Evolutionary conservation across 2,113 vertebrate genomes (phyloP), one percentile per base, ranked within the genome.

Genomic region (Corythaeola cristata): DNA sequence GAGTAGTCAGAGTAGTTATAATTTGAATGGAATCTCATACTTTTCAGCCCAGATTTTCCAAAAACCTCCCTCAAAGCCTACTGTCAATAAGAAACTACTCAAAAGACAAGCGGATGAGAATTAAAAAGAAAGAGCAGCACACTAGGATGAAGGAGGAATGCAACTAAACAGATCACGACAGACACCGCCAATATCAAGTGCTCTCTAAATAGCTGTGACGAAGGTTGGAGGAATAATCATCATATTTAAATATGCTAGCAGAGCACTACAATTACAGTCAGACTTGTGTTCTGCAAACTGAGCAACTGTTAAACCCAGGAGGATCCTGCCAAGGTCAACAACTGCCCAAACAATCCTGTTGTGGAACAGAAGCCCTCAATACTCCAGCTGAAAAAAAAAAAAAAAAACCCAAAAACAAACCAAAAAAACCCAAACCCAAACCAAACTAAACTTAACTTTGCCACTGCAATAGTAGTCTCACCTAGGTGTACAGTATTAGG

Each of bases 291-390:
- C 68, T 79, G 53, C 39, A 89, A 95, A 78, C 1, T 5, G 11
- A 53, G 12, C 28, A 69, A 67, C 33, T 67, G 17, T 69, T 72
- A 87, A 84, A 75, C 6, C 41, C 17, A 56, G n/a, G 12, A 83
- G 24, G 26, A 93, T 66, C 45, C n/a, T 64, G 66, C 21, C 0
- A 8, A 80, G 33, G 73, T 22, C 16, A 95, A 33, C 35, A 77
- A 41, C 37, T 32, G 11, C 21, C 44, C 13, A n/a, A 35, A 33
- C 20, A 67, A 66, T 27, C 22, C 19, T 0, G 0, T 5, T 47
- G 63, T 47, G 20, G 49, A 82, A 88, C 30, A 3, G 39, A 78
- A 76, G 18, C 23, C 41, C 23, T 50, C 22, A 35, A 12, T 33
- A 55, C 8, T 62, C 13, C 12, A 56, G 32, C 30, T 74, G 28